Percentiles rank a stretch among this genome's conserved stretches.
Conservation (phyloP, 2,113 vertebrate species). For the Dolichotis patagonum region DNA sequence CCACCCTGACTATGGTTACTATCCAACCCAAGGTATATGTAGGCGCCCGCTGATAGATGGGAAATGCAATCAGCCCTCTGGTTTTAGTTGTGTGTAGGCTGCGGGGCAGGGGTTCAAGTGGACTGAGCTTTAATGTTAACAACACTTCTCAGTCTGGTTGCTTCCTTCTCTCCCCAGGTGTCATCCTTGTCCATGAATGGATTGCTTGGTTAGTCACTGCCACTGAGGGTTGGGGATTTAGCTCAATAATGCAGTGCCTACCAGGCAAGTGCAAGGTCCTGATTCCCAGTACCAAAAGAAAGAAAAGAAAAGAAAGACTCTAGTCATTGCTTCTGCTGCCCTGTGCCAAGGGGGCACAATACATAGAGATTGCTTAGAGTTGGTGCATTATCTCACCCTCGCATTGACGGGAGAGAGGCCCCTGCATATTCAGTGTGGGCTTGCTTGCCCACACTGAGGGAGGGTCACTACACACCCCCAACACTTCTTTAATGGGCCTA, state of each 20-base stretch:
- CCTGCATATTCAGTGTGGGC: background rate
- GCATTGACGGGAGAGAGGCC: background rate
- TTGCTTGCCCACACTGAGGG: background rate
- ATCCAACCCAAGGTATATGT: background rate
- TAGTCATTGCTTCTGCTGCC: background rate
- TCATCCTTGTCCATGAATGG: background rate
- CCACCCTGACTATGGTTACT: background rate
- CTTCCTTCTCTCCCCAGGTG: background rate
- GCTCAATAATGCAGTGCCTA: too few species aligned
- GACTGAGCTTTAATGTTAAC: background rate
- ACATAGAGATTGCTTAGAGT: background rate
- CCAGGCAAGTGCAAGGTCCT: too few species aligned
- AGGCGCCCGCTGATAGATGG: background rate
- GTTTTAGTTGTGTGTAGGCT: background rate
- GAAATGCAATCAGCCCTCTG: background rate
- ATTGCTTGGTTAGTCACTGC: background rate
- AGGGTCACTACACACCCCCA: background rate
- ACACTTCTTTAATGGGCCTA: background rate
- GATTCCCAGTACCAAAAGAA: too few species aligned
- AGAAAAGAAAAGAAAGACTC: too few species aligned
- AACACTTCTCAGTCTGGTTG: background rate
- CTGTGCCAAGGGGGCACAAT: background rate
- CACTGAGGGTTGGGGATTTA: too few species aligned
- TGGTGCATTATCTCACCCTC: background rate
- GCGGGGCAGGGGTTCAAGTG: background rate